Percentiles rank a stretch among this genome's conserved stretches.
phyloP scores from a whole-genome alignment of 1,140 invertebrate genomes.

The Cyrtorhinus lividipennis region DNA sequence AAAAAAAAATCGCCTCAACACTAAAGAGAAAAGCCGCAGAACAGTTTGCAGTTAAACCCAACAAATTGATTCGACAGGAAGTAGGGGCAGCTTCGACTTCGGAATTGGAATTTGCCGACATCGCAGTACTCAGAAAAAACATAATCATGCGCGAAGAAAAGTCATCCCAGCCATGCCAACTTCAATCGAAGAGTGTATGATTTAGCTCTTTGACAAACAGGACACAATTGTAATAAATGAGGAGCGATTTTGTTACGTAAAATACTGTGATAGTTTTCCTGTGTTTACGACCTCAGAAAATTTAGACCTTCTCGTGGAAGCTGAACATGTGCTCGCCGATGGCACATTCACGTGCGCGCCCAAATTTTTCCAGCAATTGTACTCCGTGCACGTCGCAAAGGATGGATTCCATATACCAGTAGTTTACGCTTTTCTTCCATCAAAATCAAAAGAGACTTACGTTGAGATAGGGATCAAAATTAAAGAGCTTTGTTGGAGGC shows the following conservation, averaged over 20 bases:
- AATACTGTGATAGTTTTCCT: not conserved
- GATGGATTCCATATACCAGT: not conserved
- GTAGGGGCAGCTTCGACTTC: too few relatives aligned
- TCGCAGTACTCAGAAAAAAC: too few relatives aligned
- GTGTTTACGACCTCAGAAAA: not conserved
- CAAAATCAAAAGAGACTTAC: not conserved
- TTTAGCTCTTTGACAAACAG: not conserved
- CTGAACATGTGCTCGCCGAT: conserved; percentile 4
- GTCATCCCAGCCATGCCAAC: not conserved
- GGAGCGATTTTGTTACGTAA: not conserved
- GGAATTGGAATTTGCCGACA: too few relatives aligned
- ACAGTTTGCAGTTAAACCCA: too few relatives aligned
- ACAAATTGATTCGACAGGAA: too few relatives aligned
- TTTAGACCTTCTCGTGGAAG: not conserved
- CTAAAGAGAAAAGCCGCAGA: not conserved
- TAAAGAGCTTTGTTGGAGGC: not conserved
- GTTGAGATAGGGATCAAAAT: not conserved
- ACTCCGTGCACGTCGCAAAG: not conserved
- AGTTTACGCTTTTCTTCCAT: not conserved
- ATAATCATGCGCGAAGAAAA: too few relatives aligned
- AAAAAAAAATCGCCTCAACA: not conserved
- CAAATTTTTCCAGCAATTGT: not conserved
- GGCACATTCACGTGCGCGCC: conserved; percentile 1
- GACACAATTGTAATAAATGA: not conserved
- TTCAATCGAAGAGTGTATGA: not conserved